A percentile compares a stretch with the other conserved stretches of the same genome.
Evolutionary conservation across 2,888 invertebrate species (phyloP).

Genomic region (Trachelus tabidus): DNA sequence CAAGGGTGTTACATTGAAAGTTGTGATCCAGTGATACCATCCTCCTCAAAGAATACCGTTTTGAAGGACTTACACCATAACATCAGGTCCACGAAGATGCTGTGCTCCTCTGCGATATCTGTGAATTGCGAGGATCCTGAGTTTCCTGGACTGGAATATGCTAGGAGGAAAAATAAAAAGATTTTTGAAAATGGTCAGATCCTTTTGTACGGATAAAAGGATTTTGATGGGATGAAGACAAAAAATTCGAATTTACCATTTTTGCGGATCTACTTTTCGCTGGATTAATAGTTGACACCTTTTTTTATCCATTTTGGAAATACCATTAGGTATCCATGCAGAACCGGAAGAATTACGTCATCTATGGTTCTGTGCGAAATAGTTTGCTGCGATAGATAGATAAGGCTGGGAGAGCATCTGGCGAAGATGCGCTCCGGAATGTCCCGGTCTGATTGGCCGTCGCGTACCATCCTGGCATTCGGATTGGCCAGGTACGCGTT

Average conservation of each 20-base stretch:
- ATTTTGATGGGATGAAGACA: neutral
- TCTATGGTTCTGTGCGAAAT: neutral
- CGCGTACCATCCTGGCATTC: slow-evolving; percentile 35
- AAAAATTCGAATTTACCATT: neutral
- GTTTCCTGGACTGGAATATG: neutral
- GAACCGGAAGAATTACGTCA: neutral
- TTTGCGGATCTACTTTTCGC: neutral
- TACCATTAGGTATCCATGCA: neutral
- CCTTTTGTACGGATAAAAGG: too few relatives aligned
- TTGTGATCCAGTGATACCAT: neutral
- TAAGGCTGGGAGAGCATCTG: slow-evolving; percentile 25
- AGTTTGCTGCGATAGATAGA: slow-evolving; percentile 2
- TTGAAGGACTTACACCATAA: neutral
- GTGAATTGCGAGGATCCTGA: neutral
- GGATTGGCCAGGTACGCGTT: slow-evolving; percentile 59
- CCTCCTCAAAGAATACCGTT: neutral
- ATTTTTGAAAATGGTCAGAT: neutral
- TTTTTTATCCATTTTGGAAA: neutral
- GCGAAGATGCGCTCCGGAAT: slow-evolving; percentile 50
- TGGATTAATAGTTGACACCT: neutral
- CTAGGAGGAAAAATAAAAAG: neutral
- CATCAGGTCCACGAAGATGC: neutral
- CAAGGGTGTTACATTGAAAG: neutral
- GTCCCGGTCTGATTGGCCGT: slow-evolving; percentile 58
- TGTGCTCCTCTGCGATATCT: neutral